A percentile compares a stretch with the other conserved stretches of the same genome.
These are phyloP conservation scores for Zaprionus vittiger DNA, from an alignment of 1,140 invertebrate genomes.

Conservation along the genomic window DNA sequence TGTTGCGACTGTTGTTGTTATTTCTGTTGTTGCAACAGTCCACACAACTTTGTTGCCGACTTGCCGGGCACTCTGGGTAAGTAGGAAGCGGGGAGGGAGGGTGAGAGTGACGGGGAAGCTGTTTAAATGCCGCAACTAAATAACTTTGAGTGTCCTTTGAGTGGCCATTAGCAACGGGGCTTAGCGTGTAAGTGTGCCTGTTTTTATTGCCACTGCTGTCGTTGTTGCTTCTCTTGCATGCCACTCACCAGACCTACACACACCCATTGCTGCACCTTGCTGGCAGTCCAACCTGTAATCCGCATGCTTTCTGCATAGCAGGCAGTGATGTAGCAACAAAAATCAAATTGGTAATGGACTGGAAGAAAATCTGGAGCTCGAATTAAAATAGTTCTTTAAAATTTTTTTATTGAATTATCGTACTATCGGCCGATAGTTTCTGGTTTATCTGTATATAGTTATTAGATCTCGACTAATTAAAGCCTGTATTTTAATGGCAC, in stretches of 20 bases:
- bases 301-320: neutral
- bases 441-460: too few species aligned
- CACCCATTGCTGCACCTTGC: neutral
- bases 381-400: neutral
- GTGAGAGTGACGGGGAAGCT: conserved; percentile 15
- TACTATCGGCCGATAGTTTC: too few species aligned
- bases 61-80: conserved; percentile 3
- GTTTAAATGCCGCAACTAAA: conserved; percentile 81
- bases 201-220: conserved; percentile 50
- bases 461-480: too few species aligned
- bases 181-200: conserved; percentile 67
- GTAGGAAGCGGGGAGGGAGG: neutral
- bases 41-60: conserved; percentile 62
- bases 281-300: neutral
- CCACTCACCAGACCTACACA: conserved; percentile 6
- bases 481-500: too few species aligned
- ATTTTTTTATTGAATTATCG: too few species aligned
- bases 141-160: conserved; percentile 80
- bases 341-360: neutral
- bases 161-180: conserved; percentile 74
- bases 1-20: conserved; percentile 18
- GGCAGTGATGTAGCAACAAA: neutral
- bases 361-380: neutral
- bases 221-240: conserved; percentile 25
- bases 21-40: conserved; percentile 40